phyloP scores from a whole-genome alignment of 2,888 invertebrate species.

The Lasioglossum zephyrum region DNA sequence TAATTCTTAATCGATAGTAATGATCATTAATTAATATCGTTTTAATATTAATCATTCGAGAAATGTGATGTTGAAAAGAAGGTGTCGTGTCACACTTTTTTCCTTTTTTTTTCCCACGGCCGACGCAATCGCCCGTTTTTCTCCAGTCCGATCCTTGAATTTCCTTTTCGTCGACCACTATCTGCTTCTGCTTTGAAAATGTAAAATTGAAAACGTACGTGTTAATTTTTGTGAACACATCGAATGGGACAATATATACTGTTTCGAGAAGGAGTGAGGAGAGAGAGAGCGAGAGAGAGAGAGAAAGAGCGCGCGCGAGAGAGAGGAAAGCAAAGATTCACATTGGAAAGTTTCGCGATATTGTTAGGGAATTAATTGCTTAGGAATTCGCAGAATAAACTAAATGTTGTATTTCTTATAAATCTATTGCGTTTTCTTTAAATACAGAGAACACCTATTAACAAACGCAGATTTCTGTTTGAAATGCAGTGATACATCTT shows the following conservation, averaged over 20 bases:
- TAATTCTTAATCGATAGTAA: slow-evolving; percentile 83
- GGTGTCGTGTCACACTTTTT: slow-evolving; percentile 52
- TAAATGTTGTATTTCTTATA: slow-evolving; percentile 83
- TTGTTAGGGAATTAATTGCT: slow-evolving; percentile 83
- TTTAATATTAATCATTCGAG: slow-evolving; percentile 83
- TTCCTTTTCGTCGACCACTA: slow-evolving; percentile 31
- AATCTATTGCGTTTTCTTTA: slow-evolving; percentile 57
- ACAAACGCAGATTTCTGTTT: slow-evolving; percentile 9
- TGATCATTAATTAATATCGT: slow-evolving; percentile 82
- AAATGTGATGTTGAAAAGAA: slow-evolving; percentile 81
- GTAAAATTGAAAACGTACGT: slow-evolving; percentile 77
- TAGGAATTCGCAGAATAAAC: slow-evolving; percentile 82
- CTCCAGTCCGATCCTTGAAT: slow-evolving; percentile 33
- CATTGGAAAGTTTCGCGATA: slow-evolving; percentile 76
- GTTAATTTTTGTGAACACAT: slow-evolving; percentile 72
- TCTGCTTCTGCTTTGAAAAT: slow-evolving; percentile 67
- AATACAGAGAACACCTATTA: slow-evolving; percentile 43
- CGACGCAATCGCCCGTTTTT: slow-evolving; percentile 36
- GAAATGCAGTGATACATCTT: slow-evolving; percentile 1
- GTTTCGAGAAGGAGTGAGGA: slow-evolving; percentile 6
- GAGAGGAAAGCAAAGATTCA: slow-evolving; percentile 61
- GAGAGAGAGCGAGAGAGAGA: neutral
- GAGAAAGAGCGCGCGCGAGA: neutral
- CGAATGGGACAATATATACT: slow-evolving; percentile 67
- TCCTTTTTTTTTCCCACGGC: slow-evolving; percentile 27